Conservation (phyloP, 2,113 vertebrate species). For the Sclerurus mexicanus region DNA sequence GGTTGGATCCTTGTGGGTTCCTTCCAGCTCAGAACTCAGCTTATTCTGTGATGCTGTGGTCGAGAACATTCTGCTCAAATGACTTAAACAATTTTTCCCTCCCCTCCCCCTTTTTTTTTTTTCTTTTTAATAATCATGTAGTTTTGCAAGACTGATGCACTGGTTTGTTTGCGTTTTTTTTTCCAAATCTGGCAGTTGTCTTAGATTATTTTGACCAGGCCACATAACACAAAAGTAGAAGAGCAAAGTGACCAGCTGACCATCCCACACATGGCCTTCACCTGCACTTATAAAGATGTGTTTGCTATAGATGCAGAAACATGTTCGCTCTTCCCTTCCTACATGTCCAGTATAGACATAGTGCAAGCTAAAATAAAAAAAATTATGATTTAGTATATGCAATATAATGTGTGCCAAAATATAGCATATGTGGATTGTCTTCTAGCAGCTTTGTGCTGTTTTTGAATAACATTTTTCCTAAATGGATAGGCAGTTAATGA, state of each 20-base stretch:
- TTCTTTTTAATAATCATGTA: background rate
- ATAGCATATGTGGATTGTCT: background rate
- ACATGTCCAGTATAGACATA: background rate
- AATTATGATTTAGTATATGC: background rate
- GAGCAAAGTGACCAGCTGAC: background rate
- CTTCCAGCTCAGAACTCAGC: background rate
- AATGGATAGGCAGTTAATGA: background rate
- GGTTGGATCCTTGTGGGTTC: background rate
- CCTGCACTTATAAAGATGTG: background rate
- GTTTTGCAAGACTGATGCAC: background rate
- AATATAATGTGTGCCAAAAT: background rate
- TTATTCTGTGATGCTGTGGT: background rate
- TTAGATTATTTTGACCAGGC: background rate
- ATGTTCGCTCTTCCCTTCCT: background rate
- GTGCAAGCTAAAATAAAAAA: background rate
- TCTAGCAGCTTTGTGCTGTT: background rate
- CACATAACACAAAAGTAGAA: background rate
- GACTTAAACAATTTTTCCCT: background rate
- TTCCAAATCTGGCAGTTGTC: background rate
- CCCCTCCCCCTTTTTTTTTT: accelerated
- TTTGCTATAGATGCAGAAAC: background rate
- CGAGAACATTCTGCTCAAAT: background rate
- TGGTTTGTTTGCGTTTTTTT: background rate
- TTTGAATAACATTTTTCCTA: background rate
- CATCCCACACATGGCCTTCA: background rate